phyloP scores from a whole-genome alignment of 1,140 invertebrate species.

The Cotesia vestalis region DNA sequence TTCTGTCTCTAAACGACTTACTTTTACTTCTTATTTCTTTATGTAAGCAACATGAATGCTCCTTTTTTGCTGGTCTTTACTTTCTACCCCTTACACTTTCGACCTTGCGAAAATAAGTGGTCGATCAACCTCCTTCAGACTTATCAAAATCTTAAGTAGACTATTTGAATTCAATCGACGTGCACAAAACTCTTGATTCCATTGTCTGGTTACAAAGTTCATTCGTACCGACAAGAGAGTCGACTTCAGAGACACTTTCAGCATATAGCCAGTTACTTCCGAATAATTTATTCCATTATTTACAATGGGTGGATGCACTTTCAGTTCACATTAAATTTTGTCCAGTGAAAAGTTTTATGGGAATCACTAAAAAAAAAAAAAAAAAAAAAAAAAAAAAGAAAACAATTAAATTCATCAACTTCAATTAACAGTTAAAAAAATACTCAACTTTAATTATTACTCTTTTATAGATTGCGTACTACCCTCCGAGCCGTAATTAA shows the following conservation, averaged over 20 bases:
- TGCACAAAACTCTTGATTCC: background rate
- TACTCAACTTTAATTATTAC: too few relatives aligned
- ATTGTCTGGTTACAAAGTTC: constrained; percentile 1
- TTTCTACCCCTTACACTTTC: background rate
- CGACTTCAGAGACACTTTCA: too few relatives aligned
- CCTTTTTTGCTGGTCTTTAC: background rate
- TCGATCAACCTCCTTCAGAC: constrained; percentile 21
- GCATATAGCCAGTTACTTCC: constrained; percentile 3
- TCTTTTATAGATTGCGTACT: too few relatives aligned
- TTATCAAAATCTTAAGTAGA: constrained; percentile 17
- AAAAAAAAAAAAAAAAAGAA: too few relatives aligned
- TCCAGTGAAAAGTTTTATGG: too few relatives aligned
- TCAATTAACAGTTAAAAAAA: too few relatives aligned
- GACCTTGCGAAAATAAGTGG: constrained; percentile 22
- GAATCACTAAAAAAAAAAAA: too few relatives aligned
- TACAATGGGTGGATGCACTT: constrained; percentile 14
- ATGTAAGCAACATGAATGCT: background rate
- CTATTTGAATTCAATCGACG: constrained; percentile 34
- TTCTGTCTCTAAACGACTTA: constrained; percentile 5
- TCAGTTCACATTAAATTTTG: background rate
- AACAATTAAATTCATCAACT: too few relatives aligned
- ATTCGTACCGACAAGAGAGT: background rate
- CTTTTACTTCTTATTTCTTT: constrained; percentile 13
- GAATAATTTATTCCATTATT: constrained; percentile 6
- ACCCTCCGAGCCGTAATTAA: too few relatives aligned